Base-by-base conservation (phyloP, 2,888 invertebrate genomes). In the Drosophila kuntzei region DNA sequence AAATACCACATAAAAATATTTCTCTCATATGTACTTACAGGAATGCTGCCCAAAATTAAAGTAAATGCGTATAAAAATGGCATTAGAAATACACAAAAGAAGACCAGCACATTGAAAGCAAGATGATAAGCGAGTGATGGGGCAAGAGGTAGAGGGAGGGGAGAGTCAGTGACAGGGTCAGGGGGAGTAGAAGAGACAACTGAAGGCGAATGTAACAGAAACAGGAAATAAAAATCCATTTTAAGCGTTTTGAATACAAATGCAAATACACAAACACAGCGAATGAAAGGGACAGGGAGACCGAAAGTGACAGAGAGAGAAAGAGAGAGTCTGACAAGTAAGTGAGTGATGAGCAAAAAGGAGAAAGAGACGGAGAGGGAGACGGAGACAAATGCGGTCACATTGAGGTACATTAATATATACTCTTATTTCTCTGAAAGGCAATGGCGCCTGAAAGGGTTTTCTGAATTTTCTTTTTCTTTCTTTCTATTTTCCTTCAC, bases 151-250 rank as follows among this genome's bases (percentile, higher is more conserved):
- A 36, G 4, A 9, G 16, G 39, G 46, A 8, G 29, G 11, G 43
- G 29, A 46, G 34, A 32, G 8, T 11, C 5, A 43, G 43, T 6
- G 20, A n/a, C n/a, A 44, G 16, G 9, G 27, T 9, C 14, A 7
- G 9, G 11, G 16, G 22, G 39, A 32, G 39, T 36, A 39, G 27
- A 32, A 34, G 43, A 20, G 32, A 41, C 18, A 25, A 20, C 14
- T 16, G 53, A 22, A 58, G 51, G 37, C 27, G 67, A 66, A 64
- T 58, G 75, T 72, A 69, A 79, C 68, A 70, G 87, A 82, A 84
- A 85, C 83, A 80, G 83, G 83, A 84, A 87, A 87, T 87, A 87
- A 87, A 84, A 84, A 86, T 84, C 75, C 86, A 85, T 87, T 84
- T 87, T 76, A 87, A 84, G 78, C 85, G 76, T 77, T 87, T 83